Conservation (phyloP, 1,140 invertebrate species). For the Acyrthosiphon pisum region DNA sequence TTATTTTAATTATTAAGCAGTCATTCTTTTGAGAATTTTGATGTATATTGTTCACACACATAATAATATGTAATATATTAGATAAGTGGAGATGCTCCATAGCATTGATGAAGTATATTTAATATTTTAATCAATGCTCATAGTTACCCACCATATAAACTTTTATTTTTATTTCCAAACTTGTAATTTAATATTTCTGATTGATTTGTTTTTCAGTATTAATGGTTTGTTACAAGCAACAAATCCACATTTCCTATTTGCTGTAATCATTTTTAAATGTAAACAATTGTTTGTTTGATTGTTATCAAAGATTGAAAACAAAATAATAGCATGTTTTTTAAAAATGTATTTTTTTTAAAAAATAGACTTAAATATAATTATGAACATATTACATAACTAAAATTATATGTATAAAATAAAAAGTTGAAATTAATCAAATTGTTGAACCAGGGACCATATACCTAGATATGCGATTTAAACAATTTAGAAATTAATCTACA, state of each 20-base stretch:
- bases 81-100: too few species aligned
- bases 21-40: too few species aligned
- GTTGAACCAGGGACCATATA: neutral
- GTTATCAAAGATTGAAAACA: neutral
- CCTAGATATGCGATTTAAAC: neutral
- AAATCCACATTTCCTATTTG: conserved; percentile 91
- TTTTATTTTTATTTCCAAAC: neutral
- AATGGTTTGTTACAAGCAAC: conserved; percentile 91
- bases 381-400: conserved; percentile 18
- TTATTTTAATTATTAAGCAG: too few species aligned
- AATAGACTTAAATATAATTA: conserved; percentile 48
- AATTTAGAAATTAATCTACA: conserved; percentile 35
- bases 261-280: conserved; percentile 74
- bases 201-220: conserved; percentile 74
- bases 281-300: neutral
- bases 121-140: too few species aligned
- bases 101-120: too few species aligned
- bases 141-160: neutral
- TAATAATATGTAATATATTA: too few species aligned
- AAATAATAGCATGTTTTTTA: neutral
- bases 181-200: conserved; percentile 17
- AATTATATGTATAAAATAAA: conserved; percentile 48
- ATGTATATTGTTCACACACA: too few species aligned
- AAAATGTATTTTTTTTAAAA: conserved; percentile 20
- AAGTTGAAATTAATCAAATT: neutral